Evolutionary conservation across 2,797 vertebrate genomes (phyloP).

Genomic region (Characodon lateralis): DNA sequence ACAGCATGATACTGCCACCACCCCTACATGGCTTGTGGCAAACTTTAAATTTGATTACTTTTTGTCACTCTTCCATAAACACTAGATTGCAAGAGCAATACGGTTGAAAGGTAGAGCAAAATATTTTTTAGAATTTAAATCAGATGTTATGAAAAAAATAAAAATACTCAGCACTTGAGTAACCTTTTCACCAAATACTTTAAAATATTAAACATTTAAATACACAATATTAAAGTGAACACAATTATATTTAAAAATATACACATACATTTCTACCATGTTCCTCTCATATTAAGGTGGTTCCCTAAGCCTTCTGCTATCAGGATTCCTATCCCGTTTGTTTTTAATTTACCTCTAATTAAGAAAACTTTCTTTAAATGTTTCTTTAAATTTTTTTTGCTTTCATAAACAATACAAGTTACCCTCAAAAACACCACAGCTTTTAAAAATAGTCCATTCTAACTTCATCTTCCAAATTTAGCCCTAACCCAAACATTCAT

Average conservation of each 20-base stretch:
- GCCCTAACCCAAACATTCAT: constrained; percentile 36
- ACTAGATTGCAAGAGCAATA: not conserved
- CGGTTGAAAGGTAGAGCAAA: no score
- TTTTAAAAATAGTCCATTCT: not conserved
- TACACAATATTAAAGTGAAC: not conserved
- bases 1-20: no score
- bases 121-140: no score
- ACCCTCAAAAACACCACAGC: not conserved
- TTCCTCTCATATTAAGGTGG: not conserved
- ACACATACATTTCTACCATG: not conserved
- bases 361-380: not conserved
- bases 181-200: no score
- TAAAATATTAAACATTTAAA: not conserved
- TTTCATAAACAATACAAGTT: not conserved
- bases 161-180: no score
- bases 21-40: no score
- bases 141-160: no score
- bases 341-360: not conserved
- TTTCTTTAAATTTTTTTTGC: not conserved
- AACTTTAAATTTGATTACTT: not conserved
- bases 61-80: not conserved
- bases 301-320: not conserved
- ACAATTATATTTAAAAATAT: constrained; percentile 1
- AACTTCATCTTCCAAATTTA: not conserved
- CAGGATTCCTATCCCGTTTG: not conserved